Base-by-base conservation (phyloP, 1,140 invertebrate species). In the Heliothis virescens region DNA sequence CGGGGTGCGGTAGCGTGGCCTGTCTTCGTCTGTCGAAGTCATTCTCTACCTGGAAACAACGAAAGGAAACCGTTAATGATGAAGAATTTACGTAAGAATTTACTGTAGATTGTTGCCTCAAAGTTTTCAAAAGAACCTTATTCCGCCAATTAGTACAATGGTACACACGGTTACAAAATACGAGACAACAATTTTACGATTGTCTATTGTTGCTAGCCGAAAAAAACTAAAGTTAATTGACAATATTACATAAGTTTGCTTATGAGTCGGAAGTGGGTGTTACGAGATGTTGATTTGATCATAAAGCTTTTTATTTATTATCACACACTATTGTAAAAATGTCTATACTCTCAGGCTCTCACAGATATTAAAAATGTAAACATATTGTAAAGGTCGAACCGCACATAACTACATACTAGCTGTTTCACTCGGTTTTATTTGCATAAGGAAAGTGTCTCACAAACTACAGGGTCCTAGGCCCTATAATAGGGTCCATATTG, bases 1-100 rank as follows among this genome's bases (percentile, higher is more conserved):
- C 92, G 16, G 90, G 84, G 48, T 91, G 90, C 26, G 89, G 89
- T 75, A 88, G 79, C 11, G 86, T 52, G 18, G 89, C 86, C 81
- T 91, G 92, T 83, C 92, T 89, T 87, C 84, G 91, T 90, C 92
- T 87, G 60, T 94, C 93, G 89, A 88, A 94, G 59, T 94, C 92
- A 91, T 94, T 94, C 86, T 94, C 93, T 87, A 92, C 87, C 93
- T 94, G 92, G 41, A 65, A 80, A 75, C 18, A 74, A 63, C 57
- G n/a, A 52, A 60, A 50, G n/a, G 52, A 26, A 69, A 4, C 10
- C 3, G 48, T 71, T 71, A 53, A 50, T 50, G 29, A 60, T 60
- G 2, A 26, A 0, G 11, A 18, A 10, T 10, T 21, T 41, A 41
- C 34, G 34, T 41, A 41, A 41, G 34, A 41, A 41, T 41, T 41